These are phyloP conservation scores for Drosophila ananassae DNA, from an alignment of 1,140 invertebrate species.

Conservation along the genomic window DNA sequence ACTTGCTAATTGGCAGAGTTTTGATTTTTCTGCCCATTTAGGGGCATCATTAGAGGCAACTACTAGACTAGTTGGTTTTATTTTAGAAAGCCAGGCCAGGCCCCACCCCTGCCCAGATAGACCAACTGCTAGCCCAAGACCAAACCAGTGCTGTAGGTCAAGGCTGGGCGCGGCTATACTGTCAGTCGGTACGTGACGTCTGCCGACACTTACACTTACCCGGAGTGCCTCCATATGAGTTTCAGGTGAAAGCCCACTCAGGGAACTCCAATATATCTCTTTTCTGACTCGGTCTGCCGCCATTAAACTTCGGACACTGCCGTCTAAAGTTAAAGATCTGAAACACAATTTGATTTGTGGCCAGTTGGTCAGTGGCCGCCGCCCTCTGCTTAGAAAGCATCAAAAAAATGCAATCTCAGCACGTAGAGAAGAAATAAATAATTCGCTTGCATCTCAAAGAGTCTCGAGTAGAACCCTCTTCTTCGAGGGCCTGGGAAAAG, in stretches of 20 bases:
- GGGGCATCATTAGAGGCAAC: slow-evolving; percentile 51
- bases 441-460: slow-evolving; percentile 18
- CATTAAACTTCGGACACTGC: slow-evolving; percentile 26
- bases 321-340: slow-evolving; percentile 39
- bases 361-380: background rate
- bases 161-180: slow-evolving; percentile 76
- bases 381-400: slow-evolving; percentile 61
- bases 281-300: no score
- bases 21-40: slow-evolving; percentile 47
- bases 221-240: slow-evolving; percentile 1
- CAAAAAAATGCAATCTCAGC: slow-evolving; percentile 37
- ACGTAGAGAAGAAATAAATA: slow-evolving; percentile 27
- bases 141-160: slow-evolving; percentile 76
- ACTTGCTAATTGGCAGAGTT: slow-evolving; percentile 52
- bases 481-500: slow-evolving; percentile 20
- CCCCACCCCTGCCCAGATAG: no score
- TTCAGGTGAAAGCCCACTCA: slow-evolving; percentile 34
- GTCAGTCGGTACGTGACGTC: slow-evolving; percentile 63
- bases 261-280: background rate
- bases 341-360: slow-evolving; percentile 68
- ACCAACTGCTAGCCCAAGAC: slow-evolving; percentile 11
- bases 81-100: background rate
- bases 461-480: background rate
- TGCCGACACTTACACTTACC: slow-evolving; percentile 25
- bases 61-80: no score